Conservation (phyloP, 64 coral and sea anemone genomes). For the Dendronephthya gigantea region DNA sequence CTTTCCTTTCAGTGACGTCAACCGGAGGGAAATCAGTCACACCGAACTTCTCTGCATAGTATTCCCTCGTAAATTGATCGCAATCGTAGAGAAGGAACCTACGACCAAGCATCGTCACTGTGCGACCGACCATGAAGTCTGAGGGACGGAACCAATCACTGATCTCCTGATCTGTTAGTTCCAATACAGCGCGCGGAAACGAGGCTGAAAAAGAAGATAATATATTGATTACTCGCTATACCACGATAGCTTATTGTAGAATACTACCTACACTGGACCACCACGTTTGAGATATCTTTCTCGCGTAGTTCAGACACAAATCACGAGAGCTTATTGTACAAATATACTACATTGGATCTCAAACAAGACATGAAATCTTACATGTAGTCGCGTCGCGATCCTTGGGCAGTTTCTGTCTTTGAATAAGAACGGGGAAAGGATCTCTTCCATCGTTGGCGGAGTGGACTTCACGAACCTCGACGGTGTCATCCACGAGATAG, state of each 20-base stretch:
- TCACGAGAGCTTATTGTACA: too few relatives aligned
- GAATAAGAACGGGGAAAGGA: conserved; percentile 89
- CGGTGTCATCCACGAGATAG: conserved; percentile 92
- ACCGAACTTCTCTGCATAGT: conserved; percentile 69
- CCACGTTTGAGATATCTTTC: too few relatives aligned
- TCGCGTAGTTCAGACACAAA: too few relatives aligned
- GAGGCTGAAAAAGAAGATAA: conserved; percentile 69
- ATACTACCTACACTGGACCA: background rate
- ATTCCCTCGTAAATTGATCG: conserved; percentile 89
- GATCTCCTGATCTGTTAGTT: conserved; percentile 88
- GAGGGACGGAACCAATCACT: conserved; percentile 88
- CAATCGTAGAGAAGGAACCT: conserved; percentile 80
- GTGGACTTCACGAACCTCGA: conserved; percentile 92
- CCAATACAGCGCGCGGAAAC: conserved; percentile 83
- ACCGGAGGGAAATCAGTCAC: conserved; percentile 54
- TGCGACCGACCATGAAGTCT: conserved; percentile 87
- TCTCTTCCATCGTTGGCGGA: conserved; percentile 82
- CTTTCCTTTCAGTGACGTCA: conserved; percentile 47
- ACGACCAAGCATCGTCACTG: conserved; percentile 68
- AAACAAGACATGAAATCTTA: conserved; percentile 40
- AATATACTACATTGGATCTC: background rate
- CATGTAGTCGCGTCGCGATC: conserved; percentile 69
- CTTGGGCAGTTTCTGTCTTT: conserved; percentile 73
- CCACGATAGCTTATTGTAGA: too few relatives aligned
- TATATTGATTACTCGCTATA: too few relatives aligned